Base-by-base conservation (phyloP, 2,888 invertebrate genomes). In the Drosophila kanekoi region DNA sequence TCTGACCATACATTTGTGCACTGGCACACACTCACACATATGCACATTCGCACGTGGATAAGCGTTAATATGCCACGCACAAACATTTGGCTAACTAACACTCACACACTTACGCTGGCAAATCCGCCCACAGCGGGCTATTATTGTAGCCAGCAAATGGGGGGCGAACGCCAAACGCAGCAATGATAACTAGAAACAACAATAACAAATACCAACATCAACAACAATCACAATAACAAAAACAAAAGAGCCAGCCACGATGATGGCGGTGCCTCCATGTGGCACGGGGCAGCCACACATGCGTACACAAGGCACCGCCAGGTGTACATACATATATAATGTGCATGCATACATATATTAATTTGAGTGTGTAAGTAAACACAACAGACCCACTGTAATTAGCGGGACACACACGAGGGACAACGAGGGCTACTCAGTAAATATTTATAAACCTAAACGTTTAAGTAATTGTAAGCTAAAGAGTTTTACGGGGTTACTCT, bases 41-140 rank as follows among this genome's bases (percentile, higher is more conserved):
- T 9, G 33, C 11, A 40, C n/a, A 51, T 20, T 33, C 51, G 54
- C 60, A 78, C 65, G 61, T 44, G 70, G 60, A 51, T 54, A 62
- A 67, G 72, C 71, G 59, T 65, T 67, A 82, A 86, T 83, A 82
- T 74, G 69, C 66, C 61, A 38, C 20, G 49, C 48, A 48, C 62
- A 78, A 76, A 66, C 64, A 77, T 69, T 69, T 72, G 63, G 44
- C 43, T 43, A 65, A 44, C 51, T 18, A 44, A 37, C 60, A 53
- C 40, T 28, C 60, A 44, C 60, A 44, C 49, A 58, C 32, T 14
- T 37, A 59, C 18, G 51, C 43, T 16, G 10, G 23, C 32, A 40
- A 28, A 58, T 44, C 38, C 54, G 52, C 56, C 51, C 61, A 69
- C 61, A 61, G 71, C 52, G 66, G 71, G 67, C 79, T 78, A 84